Base-by-base conservation (phyloP, 2,888 invertebrate species). In the Hyposoter dolosus region DNA sequence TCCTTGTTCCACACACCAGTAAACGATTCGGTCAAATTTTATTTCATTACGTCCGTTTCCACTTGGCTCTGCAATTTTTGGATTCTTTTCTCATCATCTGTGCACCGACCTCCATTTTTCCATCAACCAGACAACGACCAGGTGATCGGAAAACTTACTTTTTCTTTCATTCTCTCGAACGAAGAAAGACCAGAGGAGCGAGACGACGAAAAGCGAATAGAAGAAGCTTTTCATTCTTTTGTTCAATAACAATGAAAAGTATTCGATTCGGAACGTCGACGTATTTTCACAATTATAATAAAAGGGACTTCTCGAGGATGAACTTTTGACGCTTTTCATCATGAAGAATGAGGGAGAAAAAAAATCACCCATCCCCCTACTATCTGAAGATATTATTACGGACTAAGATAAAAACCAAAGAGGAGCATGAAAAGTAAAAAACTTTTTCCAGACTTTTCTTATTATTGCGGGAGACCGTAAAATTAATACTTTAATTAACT, bases 41-140 rank as follows among this genome's bases (percentile, higher is more conserved):
- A 89, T 90, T 90, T 89, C 87, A 90, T 90, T 90, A 89, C 88
- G 87, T 63, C 85, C 47, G 72, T 68, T 68, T 32, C 69, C 63
- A 74, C 45, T 72, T 74, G 53, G 76, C 66, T 32, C 66, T 65
- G 45, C 81, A 66, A 79, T 88, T 69, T 69, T 85, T 23, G 32
- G 76, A 60, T n/a, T 43, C 66, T 68, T 53, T 9, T 23, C 19
- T 53, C 60, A 60, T 71, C 69, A 53, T 50, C 71, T 69, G 82
- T 65, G 78, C 19, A 40, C 23, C 43, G 53, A 69, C 2, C 35
- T 32, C 85, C 6, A 40, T 82, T 87, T 76, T 71, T 32, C 83
- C 17, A 50, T 60, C 15, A 60, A 60, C 23, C 23, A 60, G 28
- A 15, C 28, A 7, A 60, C 60, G 28, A 28, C 28, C 28, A 15